Conservation (phyloP, 1,140 invertebrate genomes). For the Dendroctonus valens region DNA sequence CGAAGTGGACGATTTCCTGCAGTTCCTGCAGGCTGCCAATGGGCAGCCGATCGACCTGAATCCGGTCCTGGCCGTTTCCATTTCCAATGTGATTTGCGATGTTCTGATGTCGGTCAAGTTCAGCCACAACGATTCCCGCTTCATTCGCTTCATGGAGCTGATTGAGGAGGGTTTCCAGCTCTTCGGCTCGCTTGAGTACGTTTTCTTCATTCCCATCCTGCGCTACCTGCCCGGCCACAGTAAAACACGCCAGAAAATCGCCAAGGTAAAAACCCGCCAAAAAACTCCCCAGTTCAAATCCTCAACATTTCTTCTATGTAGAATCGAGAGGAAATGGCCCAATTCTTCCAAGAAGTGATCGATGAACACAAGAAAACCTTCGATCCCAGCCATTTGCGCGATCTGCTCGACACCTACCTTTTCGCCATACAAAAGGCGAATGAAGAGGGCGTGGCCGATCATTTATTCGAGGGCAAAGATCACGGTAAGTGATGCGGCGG, state of each 20-base stretch:
- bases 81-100: constrained; percentile 90
- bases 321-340: constrained; percentile 80
- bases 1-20: constrained; percentile 75
- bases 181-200: constrained; percentile 65
- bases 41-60: constrained; percentile 69
- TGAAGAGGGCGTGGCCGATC: constrained; percentile 65
- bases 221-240: constrained; percentile 75
- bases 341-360: constrained; percentile 80
- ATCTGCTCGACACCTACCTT: constrained; percentile 84
- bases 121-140: constrained; percentile 69
- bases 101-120: constrained; percentile 88
- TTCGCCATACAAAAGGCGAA: constrained; percentile 80
- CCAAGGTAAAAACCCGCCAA: too few species aligned
- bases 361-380: constrained; percentile 76
- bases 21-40: constrained; percentile 58
- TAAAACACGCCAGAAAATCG: constrained; percentile 70
- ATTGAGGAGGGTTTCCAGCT: constrained; percentile 88
- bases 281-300: too few species aligned
- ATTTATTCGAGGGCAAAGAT: constrained; percentile 77
- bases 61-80: constrained; percentile 70
- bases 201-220: constrained; percentile 68
- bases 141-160: constrained; percentile 74
- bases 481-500: constrained; percentile 61
- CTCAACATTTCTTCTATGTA: constrained; percentile 46
- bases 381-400: constrained; percentile 72